Evolutionary conservation across 2,113 vertebrate species (phyloP).

Genomic region (Semnopithecus entellus): DNA sequence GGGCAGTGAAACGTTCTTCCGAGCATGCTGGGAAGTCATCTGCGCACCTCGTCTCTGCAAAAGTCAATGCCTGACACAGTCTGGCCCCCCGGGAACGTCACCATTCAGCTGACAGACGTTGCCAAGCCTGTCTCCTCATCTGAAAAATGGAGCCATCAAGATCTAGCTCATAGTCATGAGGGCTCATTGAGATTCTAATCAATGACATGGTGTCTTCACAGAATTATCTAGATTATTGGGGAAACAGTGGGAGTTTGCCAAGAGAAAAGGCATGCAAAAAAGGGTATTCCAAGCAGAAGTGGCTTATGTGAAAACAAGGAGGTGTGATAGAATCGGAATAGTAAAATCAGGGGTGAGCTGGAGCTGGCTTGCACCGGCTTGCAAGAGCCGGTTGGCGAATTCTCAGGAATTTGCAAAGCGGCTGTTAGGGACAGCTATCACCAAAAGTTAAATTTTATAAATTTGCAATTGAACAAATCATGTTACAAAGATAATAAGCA

Average conservation of each 20-base stretch:
- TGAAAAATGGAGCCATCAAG: background rate
- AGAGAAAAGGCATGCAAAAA: background rate
- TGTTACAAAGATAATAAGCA: background rate
- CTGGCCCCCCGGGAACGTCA: background rate
- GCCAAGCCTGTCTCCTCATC: background rate
- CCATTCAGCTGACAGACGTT: background rate
- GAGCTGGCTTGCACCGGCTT: rapidly evolving
- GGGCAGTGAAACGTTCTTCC: background rate
- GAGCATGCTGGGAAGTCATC: background rate
- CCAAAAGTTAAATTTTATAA: background rate
- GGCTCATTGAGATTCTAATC: background rate
- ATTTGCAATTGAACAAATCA: background rate
- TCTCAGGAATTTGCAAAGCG: background rate
- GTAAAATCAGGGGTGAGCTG: rapidly evolving
- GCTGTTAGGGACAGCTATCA: background rate
- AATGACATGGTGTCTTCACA: background rate
- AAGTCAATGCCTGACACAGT: too few relatives aligned
- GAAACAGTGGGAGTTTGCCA: background rate
- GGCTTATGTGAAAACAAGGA: background rate
- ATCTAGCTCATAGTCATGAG: background rate
- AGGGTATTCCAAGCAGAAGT: background rate
- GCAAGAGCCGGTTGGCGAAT: rapidly evolving
- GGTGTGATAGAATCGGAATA: rapidly evolving
- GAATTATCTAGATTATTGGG: background rate
- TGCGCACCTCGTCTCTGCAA: background rate